Percentiles rank a stretch among this genome's conserved stretches.
Conservation (phyloP, 2,113 vertebrate species). For the Python bivittatus region DNA sequence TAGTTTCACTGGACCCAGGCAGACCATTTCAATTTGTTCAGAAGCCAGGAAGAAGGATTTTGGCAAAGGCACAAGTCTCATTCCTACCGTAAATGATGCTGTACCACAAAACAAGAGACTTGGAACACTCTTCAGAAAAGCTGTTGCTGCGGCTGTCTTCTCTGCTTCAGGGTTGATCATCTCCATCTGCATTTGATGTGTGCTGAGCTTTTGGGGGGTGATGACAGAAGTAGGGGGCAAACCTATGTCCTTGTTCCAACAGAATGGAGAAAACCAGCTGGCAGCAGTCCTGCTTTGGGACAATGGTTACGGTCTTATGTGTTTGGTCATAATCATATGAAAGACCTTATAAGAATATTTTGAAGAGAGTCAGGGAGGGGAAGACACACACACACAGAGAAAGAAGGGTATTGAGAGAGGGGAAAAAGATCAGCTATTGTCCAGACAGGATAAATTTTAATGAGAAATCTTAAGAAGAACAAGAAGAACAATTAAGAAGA, state of each 20-base stretch:
- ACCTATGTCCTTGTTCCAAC: conserved; percentile 20
- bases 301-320: conserved; percentile 10
- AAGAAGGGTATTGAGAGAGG: no score
- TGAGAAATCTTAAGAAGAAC: conserved; percentile 44
- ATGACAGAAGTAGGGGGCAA: neutral
- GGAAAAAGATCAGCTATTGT: conserved; percentile 53
- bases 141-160: conserved; percentile 20
- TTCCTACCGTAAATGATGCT: conserved; percentile 44
- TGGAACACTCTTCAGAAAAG: neutral
- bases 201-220: neutral
- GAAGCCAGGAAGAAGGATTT: conserved; percentile 47
- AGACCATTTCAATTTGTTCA: conserved; percentile 50
- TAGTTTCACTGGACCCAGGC: conserved; percentile 21
- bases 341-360: conserved; percentile 54
- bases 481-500: conserved; percentile 11
- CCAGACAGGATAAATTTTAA: conserved; percentile 53
- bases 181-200: conserved; percentile 29
- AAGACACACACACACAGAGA: neutral
- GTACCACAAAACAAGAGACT: conserved; percentile 37
- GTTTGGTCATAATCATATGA: conserved; percentile 6
- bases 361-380: conserved; percentile 32
- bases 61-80: conserved; percentile 48
- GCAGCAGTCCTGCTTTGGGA: neutral
- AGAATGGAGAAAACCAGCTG: neutral
- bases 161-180: conserved; percentile 31